Base-by-base conservation (phyloP, 2,888 invertebrate species). In the Orthosia incerta region DNA sequence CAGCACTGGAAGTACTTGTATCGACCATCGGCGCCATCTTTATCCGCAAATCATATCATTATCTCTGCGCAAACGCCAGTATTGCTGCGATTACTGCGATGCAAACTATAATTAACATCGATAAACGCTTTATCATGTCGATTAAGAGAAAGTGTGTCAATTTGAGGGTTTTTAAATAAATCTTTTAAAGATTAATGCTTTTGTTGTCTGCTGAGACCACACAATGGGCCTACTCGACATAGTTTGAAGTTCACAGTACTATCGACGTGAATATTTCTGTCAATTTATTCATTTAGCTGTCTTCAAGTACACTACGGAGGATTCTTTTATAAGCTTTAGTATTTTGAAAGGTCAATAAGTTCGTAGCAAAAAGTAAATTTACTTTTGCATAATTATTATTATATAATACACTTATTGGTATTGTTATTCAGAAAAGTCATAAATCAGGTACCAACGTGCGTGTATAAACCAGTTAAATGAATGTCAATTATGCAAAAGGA, bases 1-100 rank as follows among this genome's bases (percentile, higher is more conserved):
- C 39, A 46, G n/a, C 18, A 57, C 7, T 26, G 26, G 11, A 18
- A 56, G 7, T 60, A 46, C 12, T 59, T 45, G 39, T 61, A 51
- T 4, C 23, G 26, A 3, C 20, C 50, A 16, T 11, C 46, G 62
- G 66, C 75, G 79, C 76, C 79, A 59, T 2, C 60, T 67, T 61
- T n/a, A 77, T 60, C n/a, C 71, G 82, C 84, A 74, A 81, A 84
- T 87, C 85, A 87, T 80, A 77, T 85, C 86, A 87, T 88, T 87
- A 89, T 77, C 65, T 82, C 70, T 62, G 67, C 71, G 68, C 69
- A 74, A 51, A 55, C 74, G 71, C 61, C 51, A 59, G 45, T 69
- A 63, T 66, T 65, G 62, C 73, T 65, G 80, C 69, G 66, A 73
- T 69, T 31, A 31, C 31, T 31, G 31, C 31, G 31, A 31, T 31